Evolutionary conservation across 1,140 invertebrate genomes (phyloP), one percentile per base, ranked within the genome.

Genomic region (Brachionus koreanus): DNA sequence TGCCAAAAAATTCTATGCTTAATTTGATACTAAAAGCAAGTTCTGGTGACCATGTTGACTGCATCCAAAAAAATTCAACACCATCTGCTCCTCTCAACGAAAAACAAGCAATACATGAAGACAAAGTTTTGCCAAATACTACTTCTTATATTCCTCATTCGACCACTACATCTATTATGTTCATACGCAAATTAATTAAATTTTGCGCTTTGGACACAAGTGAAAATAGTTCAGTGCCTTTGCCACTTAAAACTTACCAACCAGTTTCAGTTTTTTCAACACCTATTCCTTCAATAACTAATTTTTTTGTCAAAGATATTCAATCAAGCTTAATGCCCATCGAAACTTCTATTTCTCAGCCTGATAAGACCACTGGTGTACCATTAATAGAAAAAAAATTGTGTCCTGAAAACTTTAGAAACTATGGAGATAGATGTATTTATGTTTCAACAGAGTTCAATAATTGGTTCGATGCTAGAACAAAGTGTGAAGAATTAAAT

Each of bases 351-450:
- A 57, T 6, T 16, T 9, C 19, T 3, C 19, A 3, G 1, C 19
- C 49, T 3, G 1, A 57, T 7, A 57, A 6, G 2, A 57, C 19
- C 19, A 52, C 49, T 19, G 19, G 5, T 23, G 9, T 57, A 19
- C 6, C 16, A 0, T 19, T 57, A 19, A 16, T 57, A 10, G 33
- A 37, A 39, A 37, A 69, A 69, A 69, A 69, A 19, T 9, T 25
- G 33, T 74, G 69, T 46, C 39, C 39, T 43, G 39, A 74, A 46
- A 74, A 74, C 43, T 74, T 74, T 46, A 74, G 23, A 46, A 23
- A 74, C 12, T 46, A 46, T 46, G 19, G 23, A 13, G 25, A 74
- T 25, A 43, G 39, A 74, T 74, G 69, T 12, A 25, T 74, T n/a
- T 46, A 46, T 46, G n/a, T 74, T 43, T 74, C 69, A 3, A 46